Evolutionary conservation across 2,888 invertebrate species (phyloP).

Genomic region (Heteromyza rotundicornis): DNA sequence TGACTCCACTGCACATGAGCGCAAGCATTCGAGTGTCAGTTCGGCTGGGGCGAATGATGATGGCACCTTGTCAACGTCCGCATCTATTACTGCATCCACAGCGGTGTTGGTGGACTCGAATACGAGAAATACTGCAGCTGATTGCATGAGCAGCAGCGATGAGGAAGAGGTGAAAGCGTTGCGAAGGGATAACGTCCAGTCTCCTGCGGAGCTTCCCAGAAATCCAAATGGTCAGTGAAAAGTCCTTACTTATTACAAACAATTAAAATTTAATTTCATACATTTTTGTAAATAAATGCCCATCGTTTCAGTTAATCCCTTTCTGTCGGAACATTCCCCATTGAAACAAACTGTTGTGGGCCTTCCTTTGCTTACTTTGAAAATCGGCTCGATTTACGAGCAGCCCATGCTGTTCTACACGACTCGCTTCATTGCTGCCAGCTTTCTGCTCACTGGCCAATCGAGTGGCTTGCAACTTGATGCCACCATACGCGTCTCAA

Average conservation of each 20-base stretch:
- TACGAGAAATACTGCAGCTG: constrained; percentile 27
- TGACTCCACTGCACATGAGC: constrained; percentile 1
- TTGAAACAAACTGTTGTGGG: constrained; percentile 39
- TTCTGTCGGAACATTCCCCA: constrained; percentile 44
- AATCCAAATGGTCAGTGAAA: constrained; percentile 41
- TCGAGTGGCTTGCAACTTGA: constrained; percentile 73
- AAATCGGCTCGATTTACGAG: constrained; percentile 59
- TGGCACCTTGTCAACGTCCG: constrained; percentile 46
- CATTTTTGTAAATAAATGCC: too few relatives aligned
- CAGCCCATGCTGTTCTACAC: constrained; percentile 60
- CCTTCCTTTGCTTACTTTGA: constrained; percentile 42
- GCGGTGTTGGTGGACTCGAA: constrained; percentile 49
- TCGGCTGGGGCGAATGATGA: constrained; percentile 44
- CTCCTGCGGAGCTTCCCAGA: constrained; percentile 5
- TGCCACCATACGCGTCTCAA: constrained; percentile 81
- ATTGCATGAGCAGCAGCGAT: constrained; percentile 22
- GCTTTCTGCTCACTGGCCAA: constrained; percentile 57
- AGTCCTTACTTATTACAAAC: constrained; percentile 9
- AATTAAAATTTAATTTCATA: constrained; percentile 24
- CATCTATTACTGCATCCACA: constrained; percentile 52
- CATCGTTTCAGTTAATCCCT: constrained; percentile 52
- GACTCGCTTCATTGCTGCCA: constrained; percentile 54
- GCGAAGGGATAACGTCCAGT: too few relatives aligned
- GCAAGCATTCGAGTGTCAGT: constrained; percentile 14
- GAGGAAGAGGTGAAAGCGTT: constrained; percentile 21